Base-by-base conservation (phyloP, 2,888 invertebrate species). In the Hydroisotoma schaefferi region DNA sequence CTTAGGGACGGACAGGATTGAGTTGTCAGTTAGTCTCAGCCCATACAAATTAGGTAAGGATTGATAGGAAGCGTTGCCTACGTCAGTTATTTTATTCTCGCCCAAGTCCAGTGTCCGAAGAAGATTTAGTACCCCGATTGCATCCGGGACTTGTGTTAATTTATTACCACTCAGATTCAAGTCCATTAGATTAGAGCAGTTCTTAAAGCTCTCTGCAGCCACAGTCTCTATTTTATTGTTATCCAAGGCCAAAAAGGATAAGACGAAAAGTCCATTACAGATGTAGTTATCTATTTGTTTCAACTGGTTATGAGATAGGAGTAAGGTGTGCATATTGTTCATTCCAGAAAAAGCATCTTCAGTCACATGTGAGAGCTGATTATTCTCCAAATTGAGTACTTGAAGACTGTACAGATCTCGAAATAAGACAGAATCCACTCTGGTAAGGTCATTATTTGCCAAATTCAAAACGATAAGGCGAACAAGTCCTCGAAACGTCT, bases 81-180 rank as follows among this genome's bases (percentile, higher is more conserved):
- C 83, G 71, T 83, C 82, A 54, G 85, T 83, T 73, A 94, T 87
- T 74, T 87, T 84, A 78, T 93, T 94, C 78, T 90, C 88, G 27
- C 89, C 90, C 70, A 94, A 81, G 78, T 91, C 90, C 64, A 94
- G 80, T 22, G 87, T 87, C 77, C 87, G 86, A 61, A 93, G 78
- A 74, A 87, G 83, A 47, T 87, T 86, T 71, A 90, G 85, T 76
- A 85, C 85, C 75, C 82, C 83, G 52, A 90, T 78, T 47, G 87
- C 88, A 68, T 83, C 81, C 57, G 90, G 90, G 63, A 90, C 86
- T 75, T 84, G 82, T 70, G 84, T 82, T 61, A 91, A 80, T 75
- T 87, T 84, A 77, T 91, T 91, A 66, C 87, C 87, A 77, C 88
- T 89, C 70, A 90, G 81, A 78, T 90, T 89, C 70, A 91, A 79